phyloP scores from a whole-genome alignment of 92 coral and sea anemone species.

The Umimayanthus chanpuru region DNA sequence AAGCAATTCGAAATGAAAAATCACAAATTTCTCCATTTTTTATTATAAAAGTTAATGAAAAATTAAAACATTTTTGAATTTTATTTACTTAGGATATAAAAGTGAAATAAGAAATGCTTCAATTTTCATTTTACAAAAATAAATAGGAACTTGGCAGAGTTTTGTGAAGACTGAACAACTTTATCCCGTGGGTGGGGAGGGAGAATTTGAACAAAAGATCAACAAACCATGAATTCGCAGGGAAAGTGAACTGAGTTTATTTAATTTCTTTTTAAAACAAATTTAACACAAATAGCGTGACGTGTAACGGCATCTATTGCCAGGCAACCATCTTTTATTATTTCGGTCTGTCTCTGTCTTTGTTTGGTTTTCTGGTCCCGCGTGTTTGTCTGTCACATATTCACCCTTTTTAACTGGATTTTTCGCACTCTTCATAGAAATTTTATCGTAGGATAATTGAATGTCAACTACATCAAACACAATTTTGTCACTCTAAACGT shows the following conservation, averaged over 20 bases:
- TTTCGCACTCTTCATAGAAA: not conserved
- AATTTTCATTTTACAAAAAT: too few relatives aligned
- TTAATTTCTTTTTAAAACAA: not conserved
- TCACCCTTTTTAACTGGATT: not conserved
- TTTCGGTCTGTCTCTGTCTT: not conserved
- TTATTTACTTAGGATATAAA: not conserved
- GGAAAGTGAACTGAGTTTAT: not conserved
- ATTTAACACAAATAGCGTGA: not conserved
- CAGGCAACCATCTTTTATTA: not conserved
- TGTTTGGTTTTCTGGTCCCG: not conserved
- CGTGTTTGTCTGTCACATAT: not conserved
- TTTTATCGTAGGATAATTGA: not conserved
- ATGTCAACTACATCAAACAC: conserved; percentile 6
- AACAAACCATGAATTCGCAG: not conserved
- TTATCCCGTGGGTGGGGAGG: too few relatives aligned
- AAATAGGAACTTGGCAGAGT: too few relatives aligned
- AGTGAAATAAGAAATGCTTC: too few relatives aligned
- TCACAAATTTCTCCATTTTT: not conserved
- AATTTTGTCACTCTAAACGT: too few relatives aligned
- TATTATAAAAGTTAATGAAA: conserved; percentile 7
- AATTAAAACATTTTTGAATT: not conserved
- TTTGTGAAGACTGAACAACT: too few relatives aligned
- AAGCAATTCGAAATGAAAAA: not conserved
- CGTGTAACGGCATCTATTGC: not conserved
- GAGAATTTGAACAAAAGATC: too few relatives aligned